Evolutionary conservation across 2,888 invertebrate genomes (phyloP), one percentile per base, ranked within the genome.

Genomic region (Orchesellides sinensis): DNA sequence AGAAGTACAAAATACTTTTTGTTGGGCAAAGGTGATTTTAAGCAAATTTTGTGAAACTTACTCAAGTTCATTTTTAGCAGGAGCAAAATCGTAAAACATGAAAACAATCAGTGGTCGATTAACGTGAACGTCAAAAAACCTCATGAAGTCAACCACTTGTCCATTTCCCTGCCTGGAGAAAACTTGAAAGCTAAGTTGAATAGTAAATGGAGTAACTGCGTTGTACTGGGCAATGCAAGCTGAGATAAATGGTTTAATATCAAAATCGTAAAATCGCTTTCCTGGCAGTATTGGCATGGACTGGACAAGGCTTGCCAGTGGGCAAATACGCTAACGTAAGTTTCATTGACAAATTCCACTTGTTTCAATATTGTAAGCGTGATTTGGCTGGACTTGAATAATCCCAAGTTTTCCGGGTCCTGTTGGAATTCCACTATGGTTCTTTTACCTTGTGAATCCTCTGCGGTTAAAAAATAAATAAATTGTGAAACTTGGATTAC

Each of bases 101-200:
- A 68, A 75, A 2, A 82, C 32, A 17, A 85, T 79, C 4, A 82
- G 52, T 0, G 85, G 83, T 35, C 69, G 17, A 54, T 85, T 72
- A 4, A 83, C 83, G 54, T 85, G 85, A 3, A 81, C 72, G 63
- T 85, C 85, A 75, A 85, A 83, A 12, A 85, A 2, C 6, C 47
- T 45, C 0, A 4, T 21, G 25, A 78, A 78, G 14, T 65, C 25
- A 17, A 68, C n/a, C 4, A 45, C n/a, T 8, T 17, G 27, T 0
- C 61, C 12, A 17, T 40, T 32, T 14, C n/a, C 19, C n/a, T 68
- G 56, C 1, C 14, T 52, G 25, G 29, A 29, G 40, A 27, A 32
- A 45, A 61, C 49, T 52, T 73, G 47, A 12, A 83, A 66, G n/a
- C 40, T 65, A 52, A 83, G 56, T 6, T 65, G 40, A 17, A 83